phyloP scores from a whole-genome alignment of 2,888 invertebrate genomes.

The Xestia rhomboidea region DNA sequence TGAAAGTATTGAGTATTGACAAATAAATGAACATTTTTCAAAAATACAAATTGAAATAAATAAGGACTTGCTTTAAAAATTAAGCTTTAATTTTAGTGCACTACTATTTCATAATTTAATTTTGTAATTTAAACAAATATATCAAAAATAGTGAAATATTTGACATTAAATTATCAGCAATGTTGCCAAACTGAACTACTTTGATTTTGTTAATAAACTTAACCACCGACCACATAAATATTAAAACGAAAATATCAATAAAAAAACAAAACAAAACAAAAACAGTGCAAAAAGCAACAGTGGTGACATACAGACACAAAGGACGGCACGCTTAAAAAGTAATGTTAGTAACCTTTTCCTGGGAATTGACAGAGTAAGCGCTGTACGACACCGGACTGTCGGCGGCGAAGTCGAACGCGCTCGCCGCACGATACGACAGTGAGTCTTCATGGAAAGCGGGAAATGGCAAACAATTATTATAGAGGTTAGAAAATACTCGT shows the following conservation, averaged over 20 bases:
- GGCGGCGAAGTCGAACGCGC: constrained; percentile 88
- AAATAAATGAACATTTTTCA: background rate
- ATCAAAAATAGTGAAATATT: background rate
- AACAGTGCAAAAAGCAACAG: constrained; percentile 41
- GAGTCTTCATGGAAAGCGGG: constrained; percentile 78
- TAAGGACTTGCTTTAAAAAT: background rate
- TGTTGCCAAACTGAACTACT: background rate
- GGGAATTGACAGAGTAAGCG: constrained; percentile 87
- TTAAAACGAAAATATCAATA: background rate
- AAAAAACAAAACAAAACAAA: background rate
- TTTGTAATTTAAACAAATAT: background rate
- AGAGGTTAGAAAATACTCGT: constrained; percentile 43
- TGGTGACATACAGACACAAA: constrained; percentile 61
- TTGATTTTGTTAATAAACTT: background rate
- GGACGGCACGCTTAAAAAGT: constrained; percentile 63
- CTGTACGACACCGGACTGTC: constrained; percentile 87
- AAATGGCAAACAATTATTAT: constrained; percentile 48
- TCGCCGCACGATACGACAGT: constrained; percentile 86
- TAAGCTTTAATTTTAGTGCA: background rate
- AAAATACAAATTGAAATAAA: background rate
- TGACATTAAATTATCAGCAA: background rate
- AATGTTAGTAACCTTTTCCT: constrained; percentile 89
- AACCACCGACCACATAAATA: background rate
- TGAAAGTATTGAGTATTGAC: background rate
- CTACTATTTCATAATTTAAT: background rate